These are phyloP conservation scores for Orchestia grillus DNA, from an alignment of 1,140 invertebrate genomes.

Conservation along the genomic window DNA sequence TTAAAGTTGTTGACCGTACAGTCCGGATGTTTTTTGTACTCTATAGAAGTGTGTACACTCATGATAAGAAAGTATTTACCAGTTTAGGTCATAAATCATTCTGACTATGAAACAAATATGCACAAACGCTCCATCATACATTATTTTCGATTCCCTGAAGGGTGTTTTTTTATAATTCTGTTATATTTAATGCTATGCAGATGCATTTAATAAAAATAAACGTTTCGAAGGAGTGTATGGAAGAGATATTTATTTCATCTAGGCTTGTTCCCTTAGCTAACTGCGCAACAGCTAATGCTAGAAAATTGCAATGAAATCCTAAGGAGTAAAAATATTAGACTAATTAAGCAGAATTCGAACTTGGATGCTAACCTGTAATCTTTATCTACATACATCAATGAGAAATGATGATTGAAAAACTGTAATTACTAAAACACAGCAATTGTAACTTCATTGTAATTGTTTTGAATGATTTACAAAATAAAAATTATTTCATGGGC, in stretches of 20 bases:
- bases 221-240: not conserved
- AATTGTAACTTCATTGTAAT: not conserved
- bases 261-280: not conserved
- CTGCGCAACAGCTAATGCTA: not conserved
- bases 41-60: not conserved
- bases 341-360: not conserved
- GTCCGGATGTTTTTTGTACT: not conserved
- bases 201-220: not conserved
- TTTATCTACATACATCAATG: not conserved
- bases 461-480: not conserved
- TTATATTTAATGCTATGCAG: not conserved
- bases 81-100: too few relatives aligned
- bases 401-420: not conserved
- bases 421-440: not conserved
- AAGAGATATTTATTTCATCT: too few relatives aligned
- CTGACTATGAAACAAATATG: not conserved
- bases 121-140: not conserved
- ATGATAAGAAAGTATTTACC: too few relatives aligned
- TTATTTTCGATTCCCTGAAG: not conserved
- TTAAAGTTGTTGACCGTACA: not conserved
- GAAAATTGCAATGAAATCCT: not conserved
- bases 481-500: not conserved
- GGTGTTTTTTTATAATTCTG: not conserved
- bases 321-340: not conserved
- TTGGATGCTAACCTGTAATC: not conserved